These are phyloP conservation scores for Perca flavescens DNA, from an alignment of 2,113 vertebrate species.

Conservation along the genomic window DNA sequence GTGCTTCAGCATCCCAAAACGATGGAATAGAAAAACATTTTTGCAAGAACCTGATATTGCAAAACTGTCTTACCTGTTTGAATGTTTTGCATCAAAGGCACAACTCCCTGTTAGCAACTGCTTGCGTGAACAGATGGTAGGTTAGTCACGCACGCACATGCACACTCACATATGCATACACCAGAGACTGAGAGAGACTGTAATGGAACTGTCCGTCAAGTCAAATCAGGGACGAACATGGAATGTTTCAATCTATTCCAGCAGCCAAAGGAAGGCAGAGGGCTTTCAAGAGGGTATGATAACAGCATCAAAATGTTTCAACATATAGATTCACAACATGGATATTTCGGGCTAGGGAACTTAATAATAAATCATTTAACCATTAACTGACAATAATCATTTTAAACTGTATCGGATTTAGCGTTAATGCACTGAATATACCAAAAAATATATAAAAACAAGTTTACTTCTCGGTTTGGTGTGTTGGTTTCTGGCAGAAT, in stretches of 20 bases:
- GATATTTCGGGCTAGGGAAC: background rate
- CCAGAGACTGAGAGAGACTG: constrained; percentile 27
- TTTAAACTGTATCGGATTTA: background rate
- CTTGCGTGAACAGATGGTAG: constrained; percentile 52
- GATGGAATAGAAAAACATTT: constrained; percentile 3
- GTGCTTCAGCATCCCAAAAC: constrained; percentile 17
- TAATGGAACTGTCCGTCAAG: constrained; percentile 76
- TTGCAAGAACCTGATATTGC: background rate
- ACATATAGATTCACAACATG: constrained; percentile 25
- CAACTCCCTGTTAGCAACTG: constrained; percentile 19
- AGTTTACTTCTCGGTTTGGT: background rate
- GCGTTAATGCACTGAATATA: background rate
- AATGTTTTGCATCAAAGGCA: constrained; percentile 20
- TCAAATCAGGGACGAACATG: constrained; percentile 57
- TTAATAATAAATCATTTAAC: too few species aligned
- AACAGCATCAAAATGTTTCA: constrained; percentile 15
- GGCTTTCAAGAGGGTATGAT: constrained; percentile 18
- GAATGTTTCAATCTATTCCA: constrained; percentile 59
- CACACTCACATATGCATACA: constrained; percentile 18
- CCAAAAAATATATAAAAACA: background rate
- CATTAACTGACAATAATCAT: too few species aligned
- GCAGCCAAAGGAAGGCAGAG: constrained; percentile 4
- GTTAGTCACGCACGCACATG: background rate
- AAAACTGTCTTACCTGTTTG: constrained; percentile 17
- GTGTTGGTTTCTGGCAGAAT: background rate